phyloP scores from a whole-genome alignment of 2,888 invertebrate species.

The Diploptera punctata region DNA sequence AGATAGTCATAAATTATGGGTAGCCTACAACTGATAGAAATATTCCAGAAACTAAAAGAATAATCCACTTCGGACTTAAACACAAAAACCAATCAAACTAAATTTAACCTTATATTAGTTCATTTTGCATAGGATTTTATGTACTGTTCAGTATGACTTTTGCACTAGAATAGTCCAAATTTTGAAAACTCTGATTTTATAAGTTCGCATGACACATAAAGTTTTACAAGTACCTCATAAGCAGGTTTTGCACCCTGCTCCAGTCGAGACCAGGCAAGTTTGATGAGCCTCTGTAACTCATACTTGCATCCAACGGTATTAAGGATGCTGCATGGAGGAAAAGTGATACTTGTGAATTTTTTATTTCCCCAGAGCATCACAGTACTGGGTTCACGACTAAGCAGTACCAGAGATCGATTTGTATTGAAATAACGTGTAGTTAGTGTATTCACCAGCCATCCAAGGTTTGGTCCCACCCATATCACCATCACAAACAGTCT shows the following conservation, averaged over 20 bases:
- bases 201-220: no score
- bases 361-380: conserved; percentile 49
- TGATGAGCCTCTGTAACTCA: conserved; percentile 70
- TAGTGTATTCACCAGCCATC: conserved; percentile 50
- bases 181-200: no score
- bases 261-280: conserved; percentile 68
- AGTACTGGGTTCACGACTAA: conserved; percentile 72
- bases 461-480: conserved; percentile 70
- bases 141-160: no score
- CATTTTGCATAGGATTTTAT: no score
- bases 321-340: conserved; percentile 71
- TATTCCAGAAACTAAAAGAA: no score
- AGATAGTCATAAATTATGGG: no score
- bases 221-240: no score
- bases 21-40: no score
- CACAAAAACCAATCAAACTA: no score
- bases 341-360: conserved; percentile 61
- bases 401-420: conserved; percentile 62
- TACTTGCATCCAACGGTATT: conserved; percentile 66
- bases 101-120: no score
- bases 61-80: no score
- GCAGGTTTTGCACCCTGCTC: conserved; percentile 60
- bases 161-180: no score
- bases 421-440: neutral
- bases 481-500: conserved; percentile 68